A percentile compares a stretch with the other conserved stretches of the same genome.
Evolutionary conservation across 2,888 invertebrate species (phyloP).

Genomic region (Ypsolopha sequella): DNA sequence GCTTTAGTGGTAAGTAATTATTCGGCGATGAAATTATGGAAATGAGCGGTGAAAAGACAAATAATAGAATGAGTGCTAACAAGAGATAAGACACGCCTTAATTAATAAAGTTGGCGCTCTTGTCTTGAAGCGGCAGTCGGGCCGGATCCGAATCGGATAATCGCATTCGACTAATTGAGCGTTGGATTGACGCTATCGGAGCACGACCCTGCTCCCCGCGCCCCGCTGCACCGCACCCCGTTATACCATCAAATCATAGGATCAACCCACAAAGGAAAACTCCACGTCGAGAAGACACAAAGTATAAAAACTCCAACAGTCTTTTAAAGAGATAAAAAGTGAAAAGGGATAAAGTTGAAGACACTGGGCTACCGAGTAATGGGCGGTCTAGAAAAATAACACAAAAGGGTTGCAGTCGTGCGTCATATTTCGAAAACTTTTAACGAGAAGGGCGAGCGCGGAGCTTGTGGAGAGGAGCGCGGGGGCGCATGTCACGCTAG

Average conservation of each 20-base stretch:
- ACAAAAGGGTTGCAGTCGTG: conserved; percentile 50
- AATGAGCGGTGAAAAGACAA: conserved; percentile 70
- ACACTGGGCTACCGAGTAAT: conserved; percentile 32
- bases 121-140: conserved; percentile 49
- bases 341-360: conserved; percentile 34
- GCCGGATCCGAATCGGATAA: conserved; percentile 64
- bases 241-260: conserved; percentile 30
- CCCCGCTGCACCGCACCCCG: conserved; percentile 11
- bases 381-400: conserved; percentile 37
- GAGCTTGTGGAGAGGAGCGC: conserved; percentile 21
- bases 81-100: conserved; percentile 71
- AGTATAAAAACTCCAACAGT: conserved; percentile 21
- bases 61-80: conserved; percentile 72
- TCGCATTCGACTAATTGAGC: conserved; percentile 68
- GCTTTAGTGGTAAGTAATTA: conserved; percentile 64
- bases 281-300: conserved; percentile 15
- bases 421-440: conserved; percentile 57
- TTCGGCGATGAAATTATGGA: conserved; percentile 67
- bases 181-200: conserved; percentile 68
- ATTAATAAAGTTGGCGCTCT: conserved; percentile 69
- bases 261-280: conserved; percentile 35
- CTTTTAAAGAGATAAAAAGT: conserved; percentile 25
- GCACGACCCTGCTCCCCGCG: conserved; percentile 31
- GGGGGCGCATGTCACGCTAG: conserved; percentile 37
- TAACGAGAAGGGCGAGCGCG: conserved; percentile 45